Conservation (phyloP, 2,888 invertebrate genomes). For the Rutpela maculata region DNA sequence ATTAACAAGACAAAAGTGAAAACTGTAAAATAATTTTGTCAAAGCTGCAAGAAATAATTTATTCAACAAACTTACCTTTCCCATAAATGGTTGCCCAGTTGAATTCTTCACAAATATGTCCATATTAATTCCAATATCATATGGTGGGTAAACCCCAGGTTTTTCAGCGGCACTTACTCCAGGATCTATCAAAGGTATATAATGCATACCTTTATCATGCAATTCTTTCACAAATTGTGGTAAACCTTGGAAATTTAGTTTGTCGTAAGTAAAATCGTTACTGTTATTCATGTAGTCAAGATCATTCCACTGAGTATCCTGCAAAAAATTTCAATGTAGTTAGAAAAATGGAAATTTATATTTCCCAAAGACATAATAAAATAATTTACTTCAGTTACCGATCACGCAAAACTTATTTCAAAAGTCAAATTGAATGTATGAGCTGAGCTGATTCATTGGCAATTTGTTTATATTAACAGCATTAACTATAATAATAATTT, state of each 20-base stretch:
- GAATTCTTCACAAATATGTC: constrained; percentile 85
- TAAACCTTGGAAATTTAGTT: constrained; percentile 78
- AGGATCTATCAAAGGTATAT: constrained; percentile 85
- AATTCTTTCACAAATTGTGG: constrained; percentile 82
- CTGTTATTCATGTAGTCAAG: constrained; percentile 88
- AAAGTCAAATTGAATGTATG: no score
- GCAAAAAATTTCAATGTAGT: constrained; percentile 40
- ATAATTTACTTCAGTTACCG: no score
- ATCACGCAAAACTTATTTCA: no score
- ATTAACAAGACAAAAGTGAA: no score
- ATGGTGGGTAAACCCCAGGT: constrained; percentile 83
- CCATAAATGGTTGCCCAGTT: constrained; percentile 80
- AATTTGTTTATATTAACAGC: no score
- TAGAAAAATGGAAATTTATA: no score
- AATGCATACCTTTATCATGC: constrained; percentile 84
- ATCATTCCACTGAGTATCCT: constrained; percentile 90
- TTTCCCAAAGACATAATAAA: no score
- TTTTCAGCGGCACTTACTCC: constrained; percentile 84
- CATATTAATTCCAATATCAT: constrained; percentile 83
- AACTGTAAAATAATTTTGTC: neutral
- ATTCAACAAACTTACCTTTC: constrained; percentile 78
- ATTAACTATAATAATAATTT: no score
- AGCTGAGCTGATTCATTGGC: no score
- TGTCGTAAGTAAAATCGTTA: constrained; percentile 87
- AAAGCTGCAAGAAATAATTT: neutral